These are phyloP conservation scores for Gobio occitaniae DNA, from an alignment of 2,797 vertebrate species.

Conservation along the genomic window DNA sequence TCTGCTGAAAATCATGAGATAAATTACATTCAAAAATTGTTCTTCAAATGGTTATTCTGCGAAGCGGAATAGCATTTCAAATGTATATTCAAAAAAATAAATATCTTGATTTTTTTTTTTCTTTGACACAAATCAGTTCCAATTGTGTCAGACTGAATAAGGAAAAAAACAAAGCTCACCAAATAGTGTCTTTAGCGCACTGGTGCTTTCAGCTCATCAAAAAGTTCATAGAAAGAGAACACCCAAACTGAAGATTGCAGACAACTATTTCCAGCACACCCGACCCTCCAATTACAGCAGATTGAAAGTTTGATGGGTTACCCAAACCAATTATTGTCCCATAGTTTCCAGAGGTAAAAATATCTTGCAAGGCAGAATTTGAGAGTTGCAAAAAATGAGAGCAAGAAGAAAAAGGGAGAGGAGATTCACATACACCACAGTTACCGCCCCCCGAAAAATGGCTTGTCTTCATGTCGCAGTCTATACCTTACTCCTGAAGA, in stretches of 20 bases:
- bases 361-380: constrained; percentile 40
- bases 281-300: constrained; percentile 34
- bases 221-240: constrained; percentile 23
- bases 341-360: constrained; percentile 40
- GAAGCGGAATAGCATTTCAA: constrained; percentile 32
- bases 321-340: constrained; percentile 30
- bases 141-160: constrained; percentile 23
- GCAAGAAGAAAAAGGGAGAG: constrained; percentile 6
- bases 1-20: constrained; percentile 4
- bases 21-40: constrained; percentile 48
- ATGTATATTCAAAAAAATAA: constrained; percentile 52
- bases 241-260: constrained; percentile 40
- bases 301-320: constrained; percentile 23
- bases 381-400: constrained; percentile 33
- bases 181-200: constrained; percentile 34
- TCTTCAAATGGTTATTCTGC: constrained; percentile 34
- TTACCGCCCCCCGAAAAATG: constrained; percentile 8
- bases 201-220: constrained; percentile 57
- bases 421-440: constrained; percentile 39
- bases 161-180: background rate
- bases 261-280: constrained; percentile 4
- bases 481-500: constrained; percentile 99
- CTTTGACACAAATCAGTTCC: constrained; percentile 43
- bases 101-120: constrained; percentile 19
- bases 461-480: constrained; percentile 21